These are phyloP conservation scores for Dorcus parallelipipedus DNA, from an alignment of 2,888 invertebrate genomes.

Conservation along the genomic window DNA sequence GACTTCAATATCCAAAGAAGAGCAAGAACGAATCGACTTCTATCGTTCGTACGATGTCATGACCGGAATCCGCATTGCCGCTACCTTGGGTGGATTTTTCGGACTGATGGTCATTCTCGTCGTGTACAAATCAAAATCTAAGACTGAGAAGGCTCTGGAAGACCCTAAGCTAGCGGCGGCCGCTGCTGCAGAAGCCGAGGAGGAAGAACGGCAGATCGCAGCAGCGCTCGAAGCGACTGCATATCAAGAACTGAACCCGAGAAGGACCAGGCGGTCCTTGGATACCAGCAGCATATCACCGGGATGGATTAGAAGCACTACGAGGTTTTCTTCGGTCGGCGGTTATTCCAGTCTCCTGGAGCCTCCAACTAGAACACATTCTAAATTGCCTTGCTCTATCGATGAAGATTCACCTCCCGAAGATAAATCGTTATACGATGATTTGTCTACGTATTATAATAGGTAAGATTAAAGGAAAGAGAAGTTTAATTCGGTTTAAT, in stretches of 20 bases:
- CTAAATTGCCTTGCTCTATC: conserved; percentile 62
- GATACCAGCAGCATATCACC: conserved; percentile 51
- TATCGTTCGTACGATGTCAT: conserved; percentile 90
- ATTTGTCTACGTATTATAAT: conserved; percentile 37
- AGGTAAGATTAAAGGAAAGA: conserved; percentile 28
- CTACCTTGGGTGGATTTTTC: conserved; percentile 87
- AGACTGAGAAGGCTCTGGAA: conserved; percentile 69
- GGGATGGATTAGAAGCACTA: conserved; percentile 47
- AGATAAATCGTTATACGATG: conserved; percentile 40
- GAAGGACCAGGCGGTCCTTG: conserved; percentile 31
- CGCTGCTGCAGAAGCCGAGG: conserved; percentile 70
- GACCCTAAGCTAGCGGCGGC: conserved; percentile 77
- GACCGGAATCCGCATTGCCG: conserved; percentile 90
- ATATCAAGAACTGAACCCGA: conserved; percentile 54
- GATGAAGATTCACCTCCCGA: conserved; percentile 49
- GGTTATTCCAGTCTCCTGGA: conserved; percentile 72
- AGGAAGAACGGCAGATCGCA: conserved; percentile 70
- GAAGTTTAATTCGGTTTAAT: too few species aligned
- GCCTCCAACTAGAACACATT: conserved; percentile 58
- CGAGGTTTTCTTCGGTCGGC: conserved; percentile 62
- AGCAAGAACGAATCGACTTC: conserved; percentile 71
- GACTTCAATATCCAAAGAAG: conserved; percentile 49
- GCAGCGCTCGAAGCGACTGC: conserved; percentile 70
- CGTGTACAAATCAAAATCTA: conserved; percentile 84
- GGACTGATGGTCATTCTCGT: conserved; percentile 88